phyloP scores from a whole-genome alignment of 2,888 invertebrate species.

The Escarpia spicata region DNA sequence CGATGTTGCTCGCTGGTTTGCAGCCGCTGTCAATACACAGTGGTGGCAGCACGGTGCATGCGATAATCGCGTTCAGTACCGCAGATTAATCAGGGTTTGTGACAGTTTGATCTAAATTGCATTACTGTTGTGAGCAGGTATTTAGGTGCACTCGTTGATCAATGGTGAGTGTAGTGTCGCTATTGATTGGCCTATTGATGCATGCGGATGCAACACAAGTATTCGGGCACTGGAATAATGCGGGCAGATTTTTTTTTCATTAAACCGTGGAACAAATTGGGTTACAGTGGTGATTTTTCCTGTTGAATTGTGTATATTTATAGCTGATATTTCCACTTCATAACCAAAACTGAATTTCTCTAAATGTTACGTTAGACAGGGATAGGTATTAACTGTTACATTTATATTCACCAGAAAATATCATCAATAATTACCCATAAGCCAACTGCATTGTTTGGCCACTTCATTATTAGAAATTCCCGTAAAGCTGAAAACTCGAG shows the following conservation, averaged over 20 bases:
- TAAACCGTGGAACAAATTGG: neutral
- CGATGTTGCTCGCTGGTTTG: neutral
- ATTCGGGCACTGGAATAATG: neutral
- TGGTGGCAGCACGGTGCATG: neutral
- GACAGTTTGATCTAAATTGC: neutral
- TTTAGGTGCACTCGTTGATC: neutral
- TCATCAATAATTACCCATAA: no score
- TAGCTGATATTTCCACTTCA: neutral
- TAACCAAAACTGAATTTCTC: neutral
- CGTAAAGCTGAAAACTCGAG: neutral
- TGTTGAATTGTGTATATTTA: neutral
- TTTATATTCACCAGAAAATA: no score
- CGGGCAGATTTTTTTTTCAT: neutral
- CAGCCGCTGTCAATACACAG: neutral
- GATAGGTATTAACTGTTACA: no score
- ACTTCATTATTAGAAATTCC: neutral
- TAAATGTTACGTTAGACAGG: neutral
- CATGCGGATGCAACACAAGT: neutral
- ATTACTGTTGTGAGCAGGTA: neutral
- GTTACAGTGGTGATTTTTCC: neutral
- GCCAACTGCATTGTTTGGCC: neutral
- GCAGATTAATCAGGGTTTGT: neutral
- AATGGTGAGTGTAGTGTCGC: neutral
- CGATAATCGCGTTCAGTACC: neutral
- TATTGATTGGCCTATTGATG: slow-evolving; percentile 16